These are phyloP conservation scores for Octomys mimax DNA, from an alignment of 2,797 vertebrate species.

Conservation along the genomic window DNA sequence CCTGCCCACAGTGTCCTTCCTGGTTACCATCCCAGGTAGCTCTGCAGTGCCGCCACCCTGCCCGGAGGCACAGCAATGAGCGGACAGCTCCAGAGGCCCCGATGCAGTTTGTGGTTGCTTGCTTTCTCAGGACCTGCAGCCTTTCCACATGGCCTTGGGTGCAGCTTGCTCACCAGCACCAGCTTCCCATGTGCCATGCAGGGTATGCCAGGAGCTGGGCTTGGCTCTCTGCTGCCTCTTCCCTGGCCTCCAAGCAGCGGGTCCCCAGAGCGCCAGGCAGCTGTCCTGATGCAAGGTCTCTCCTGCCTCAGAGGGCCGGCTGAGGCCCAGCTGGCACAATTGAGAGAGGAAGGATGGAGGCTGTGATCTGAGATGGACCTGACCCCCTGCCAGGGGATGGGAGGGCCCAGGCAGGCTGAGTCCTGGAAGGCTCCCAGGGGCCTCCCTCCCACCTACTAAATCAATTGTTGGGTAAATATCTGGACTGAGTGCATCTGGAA, in stretches of 20 bases:
- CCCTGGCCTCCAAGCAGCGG: background rate
- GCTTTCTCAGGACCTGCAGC: too few relatives aligned
- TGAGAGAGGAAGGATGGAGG: background rate
- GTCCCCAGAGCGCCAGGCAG: constrained; percentile 91
- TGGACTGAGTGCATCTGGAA: constrained; percentile 58
- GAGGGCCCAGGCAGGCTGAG: background rate
- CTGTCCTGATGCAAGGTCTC: constrained; percentile 97
- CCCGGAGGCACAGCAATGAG: background rate
- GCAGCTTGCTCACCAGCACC: background rate
- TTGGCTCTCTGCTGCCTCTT: too few relatives aligned
- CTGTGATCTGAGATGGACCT: background rate
- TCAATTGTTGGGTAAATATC: constrained; percentile 72
- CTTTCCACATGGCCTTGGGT: background rate
- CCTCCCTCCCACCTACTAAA: background rate
- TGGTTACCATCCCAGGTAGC: background rate
- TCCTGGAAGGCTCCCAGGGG: constrained; percentile 63
- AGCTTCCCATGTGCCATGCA: background rate
- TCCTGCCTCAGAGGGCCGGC: constrained; percentile 89
- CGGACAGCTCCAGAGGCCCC: background rate
- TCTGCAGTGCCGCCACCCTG: background rate
- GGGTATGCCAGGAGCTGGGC: background rate
- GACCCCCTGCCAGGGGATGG: too few relatives aligned
- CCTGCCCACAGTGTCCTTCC: background rate
- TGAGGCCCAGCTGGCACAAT: background rate
- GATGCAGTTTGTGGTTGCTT: background rate